phyloP scores from a whole-genome alignment of 30 jellyfish, hydroid and myxozoan species.

The Rhopilema esculentum region DNA sequence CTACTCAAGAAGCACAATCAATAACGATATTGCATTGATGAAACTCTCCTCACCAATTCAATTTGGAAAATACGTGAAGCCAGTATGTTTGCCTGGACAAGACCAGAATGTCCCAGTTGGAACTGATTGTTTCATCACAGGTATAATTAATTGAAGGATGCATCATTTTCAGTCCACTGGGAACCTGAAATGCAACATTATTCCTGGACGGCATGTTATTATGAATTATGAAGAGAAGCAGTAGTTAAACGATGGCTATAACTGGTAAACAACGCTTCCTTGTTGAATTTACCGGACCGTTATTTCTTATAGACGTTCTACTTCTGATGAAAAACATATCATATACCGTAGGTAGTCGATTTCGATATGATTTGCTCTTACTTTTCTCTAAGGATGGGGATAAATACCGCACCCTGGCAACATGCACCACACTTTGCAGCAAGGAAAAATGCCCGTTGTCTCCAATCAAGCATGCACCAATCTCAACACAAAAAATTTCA shows the following conservation, averaged over 20 bases:
- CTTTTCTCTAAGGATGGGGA: background rate
- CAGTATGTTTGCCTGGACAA: slow-evolving; percentile 85
- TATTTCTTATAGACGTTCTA: too few species aligned
- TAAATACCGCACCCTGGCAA: background rate
- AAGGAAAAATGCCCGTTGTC: background rate
- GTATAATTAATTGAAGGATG: slow-evolving; percentile 33
- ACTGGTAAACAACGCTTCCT: too few species aligned
- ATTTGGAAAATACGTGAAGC: slow-evolving; percentile 70
- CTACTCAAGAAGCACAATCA: slow-evolving; percentile 48
- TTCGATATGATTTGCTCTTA: too few species aligned
- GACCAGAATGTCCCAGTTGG: slow-evolving; percentile 77
- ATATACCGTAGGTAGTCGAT: too few species aligned
- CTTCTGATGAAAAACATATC: too few species aligned
- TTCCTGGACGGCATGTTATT: too few species aligned
- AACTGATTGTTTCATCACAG: slow-evolving; percentile 82
- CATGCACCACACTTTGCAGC: background rate
- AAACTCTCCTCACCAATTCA: slow-evolving; percentile 69
- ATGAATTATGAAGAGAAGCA: too few species aligned
- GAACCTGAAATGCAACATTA: background rate
- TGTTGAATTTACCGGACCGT: too few species aligned
- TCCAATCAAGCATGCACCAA: background rate
- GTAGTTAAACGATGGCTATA: too few species aligned
- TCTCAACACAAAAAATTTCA: background rate
- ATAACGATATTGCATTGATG: slow-evolving; percentile 86
- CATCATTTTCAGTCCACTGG: background rate